Conservation (phyloP, 2,113 vertebrate species). For the Chinchilla lanigera region DNA sequence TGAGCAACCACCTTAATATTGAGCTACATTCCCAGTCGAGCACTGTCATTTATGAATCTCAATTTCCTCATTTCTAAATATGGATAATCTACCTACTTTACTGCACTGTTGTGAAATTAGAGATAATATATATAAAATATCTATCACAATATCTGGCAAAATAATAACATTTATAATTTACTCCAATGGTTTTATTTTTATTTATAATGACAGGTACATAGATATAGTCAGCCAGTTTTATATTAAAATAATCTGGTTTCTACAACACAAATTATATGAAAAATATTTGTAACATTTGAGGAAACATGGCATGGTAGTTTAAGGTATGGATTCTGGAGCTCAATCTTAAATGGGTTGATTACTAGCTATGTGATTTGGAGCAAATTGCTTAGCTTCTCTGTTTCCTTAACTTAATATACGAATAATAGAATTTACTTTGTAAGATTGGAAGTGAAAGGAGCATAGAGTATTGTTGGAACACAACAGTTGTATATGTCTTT, state of each 20-base stretch:
- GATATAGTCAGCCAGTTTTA: neutral
- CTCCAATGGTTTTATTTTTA: neutral
- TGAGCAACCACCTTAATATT: neutral
- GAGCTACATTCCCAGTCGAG: neutral
- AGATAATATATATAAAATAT: neutral
- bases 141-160: neutral
- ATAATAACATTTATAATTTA: neutral
- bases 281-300: neutral
- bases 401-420: neutral
- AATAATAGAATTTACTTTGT: neutral
- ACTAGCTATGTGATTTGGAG: neutral
- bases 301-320: neutral
- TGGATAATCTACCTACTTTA: neutral
- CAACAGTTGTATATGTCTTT: neutral
- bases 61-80: slow-evolving; percentile 29
- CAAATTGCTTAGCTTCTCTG: neutral
- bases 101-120: neutral
- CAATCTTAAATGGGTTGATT: neutral
- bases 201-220: neutral
- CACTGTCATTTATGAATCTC: neutral
- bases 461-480: neutral
- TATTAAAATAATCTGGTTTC: neutral
- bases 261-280: neutral
- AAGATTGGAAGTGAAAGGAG: neutral
- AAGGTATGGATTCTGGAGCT: neutral